Evolutionary conservation across 2,113 vertebrate genomes (phyloP).

Genomic region (Sinocyclocheilus anophthalmus): DNA sequence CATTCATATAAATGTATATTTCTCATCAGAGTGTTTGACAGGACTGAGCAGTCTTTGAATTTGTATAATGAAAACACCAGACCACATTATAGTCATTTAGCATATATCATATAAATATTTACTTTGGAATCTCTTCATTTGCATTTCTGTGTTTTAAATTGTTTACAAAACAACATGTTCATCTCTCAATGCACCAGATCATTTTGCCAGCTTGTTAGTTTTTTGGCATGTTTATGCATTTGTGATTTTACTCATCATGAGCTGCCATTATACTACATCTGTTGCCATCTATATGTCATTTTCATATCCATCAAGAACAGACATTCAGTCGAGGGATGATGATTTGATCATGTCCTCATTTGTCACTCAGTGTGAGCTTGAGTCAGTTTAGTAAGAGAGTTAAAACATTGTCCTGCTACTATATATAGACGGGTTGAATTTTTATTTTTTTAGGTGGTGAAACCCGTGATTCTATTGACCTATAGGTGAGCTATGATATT

Average conservation of each 20-base stretch:
- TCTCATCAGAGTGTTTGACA: conserved; percentile 9
- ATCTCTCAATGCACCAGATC: neutral
- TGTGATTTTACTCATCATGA: conserved; percentile 12
- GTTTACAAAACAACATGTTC: conserved; percentile 28
- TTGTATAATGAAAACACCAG: conserved; percentile 36
- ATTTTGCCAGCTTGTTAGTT: conserved; percentile 16
- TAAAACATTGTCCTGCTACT: neutral
- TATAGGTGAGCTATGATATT: neutral
- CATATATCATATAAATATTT: conserved; percentile 34
- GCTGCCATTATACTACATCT: neutral
- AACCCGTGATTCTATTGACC: neutral
- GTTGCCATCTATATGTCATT: conserved; percentile 18
- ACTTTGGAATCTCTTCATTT: conserved; percentile 36
- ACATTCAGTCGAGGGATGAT: neutral
- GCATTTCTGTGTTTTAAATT: conserved; percentile 16
- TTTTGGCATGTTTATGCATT: neutral
- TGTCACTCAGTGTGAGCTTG: neutral
- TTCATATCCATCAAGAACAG: neutral
- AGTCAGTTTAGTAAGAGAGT: neutral
- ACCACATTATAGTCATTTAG: conserved; percentile 29
- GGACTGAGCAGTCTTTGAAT: conserved; percentile 18
- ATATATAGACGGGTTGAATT: too few species aligned
- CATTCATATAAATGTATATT: conserved; percentile 37
- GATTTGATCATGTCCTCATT: neutral
- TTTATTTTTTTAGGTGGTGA: neutral